Base-by-base conservation (phyloP, 2,888 invertebrate species). In the Gymnocheta viridis region DNA sequence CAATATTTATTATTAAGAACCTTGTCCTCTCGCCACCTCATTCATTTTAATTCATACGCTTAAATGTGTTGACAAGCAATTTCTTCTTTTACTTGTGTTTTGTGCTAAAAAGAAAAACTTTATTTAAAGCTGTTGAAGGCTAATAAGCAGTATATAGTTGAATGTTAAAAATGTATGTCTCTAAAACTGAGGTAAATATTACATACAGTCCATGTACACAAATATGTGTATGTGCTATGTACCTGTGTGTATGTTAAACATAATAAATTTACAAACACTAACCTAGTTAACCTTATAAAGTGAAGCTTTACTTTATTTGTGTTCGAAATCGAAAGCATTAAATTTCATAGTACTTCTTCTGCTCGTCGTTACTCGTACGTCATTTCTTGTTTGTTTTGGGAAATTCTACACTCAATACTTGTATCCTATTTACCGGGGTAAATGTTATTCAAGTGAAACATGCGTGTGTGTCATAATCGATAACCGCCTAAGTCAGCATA, bases 171-270 rank as follows among this genome's bases (percentile, higher is more conserved):
- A 73, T 60, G 32, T 35, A 60, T 38, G 60, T 35, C 6, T 47
- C 32, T 32, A 35, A 35, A 73, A 73, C 60, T 58, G 9, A 35
- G 24, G 47, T 32, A 73, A 67, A 51, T 35, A 38, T 19, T 66
- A 41, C 41, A 38, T 12, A 9, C 10, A 9, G 9, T 5, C 35
- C 10, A 29, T 41, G 19, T 6, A 32, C 19, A 32, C 19, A 32
- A 2, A 4, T 54, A 27, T 27, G 7, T 32, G 6, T 60, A 14
- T 14, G 22, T 64, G 24, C n/a, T 6, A 24, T 27, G 44, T 62
- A 17, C 14, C 10, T 17, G n/a, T 17, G n/a, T 54, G 2, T 58
- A 14, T 35, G 19, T 35, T 56, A 22, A 22, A 35, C 19, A 14
- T 12, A 22, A 38, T n/a, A 14, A 5, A 38, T n/a, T 54, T 54